Percentiles rank a stretch among this genome's conserved stretches.
Conservation (phyloP, 92 coral and sea anemone species). For the Zoanthus sansibaricus region DNA sequence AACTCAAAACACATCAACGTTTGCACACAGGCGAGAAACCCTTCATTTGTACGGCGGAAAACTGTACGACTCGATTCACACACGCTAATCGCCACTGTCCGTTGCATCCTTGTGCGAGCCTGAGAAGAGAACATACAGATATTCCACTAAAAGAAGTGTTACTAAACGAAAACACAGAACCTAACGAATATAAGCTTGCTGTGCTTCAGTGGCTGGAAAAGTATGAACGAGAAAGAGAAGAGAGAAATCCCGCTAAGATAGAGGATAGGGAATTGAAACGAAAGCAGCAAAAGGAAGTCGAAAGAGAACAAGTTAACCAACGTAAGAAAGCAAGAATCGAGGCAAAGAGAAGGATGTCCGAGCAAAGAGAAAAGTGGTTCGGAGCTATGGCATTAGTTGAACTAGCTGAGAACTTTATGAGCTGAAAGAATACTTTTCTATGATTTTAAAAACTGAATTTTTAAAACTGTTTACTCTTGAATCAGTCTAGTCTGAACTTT, state of each 20-base stretch:
- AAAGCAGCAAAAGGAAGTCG: conserved; percentile 70
- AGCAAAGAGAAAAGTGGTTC: conserved; percentile 96
- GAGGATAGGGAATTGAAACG: conserved; percentile 80
- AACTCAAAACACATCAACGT: conserved; percentile 95
- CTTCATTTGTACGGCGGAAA: conserved; percentile 86
- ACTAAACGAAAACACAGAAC: conserved; percentile 93
- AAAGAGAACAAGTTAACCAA: conserved; percentile 78
- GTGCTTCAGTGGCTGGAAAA: conserved; percentile 91
- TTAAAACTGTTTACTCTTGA: conserved; percentile 12
- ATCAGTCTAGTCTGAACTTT: conserved; percentile 16
- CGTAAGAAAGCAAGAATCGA: conserved; percentile 89
- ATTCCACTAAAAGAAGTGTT: conserved; percentile 91
- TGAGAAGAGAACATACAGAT: conserved; percentile 80
- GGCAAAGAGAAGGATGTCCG: conserved; percentile 89
- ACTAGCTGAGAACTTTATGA: conserved; percentile 78
- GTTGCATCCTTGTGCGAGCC: conserved; percentile 89
- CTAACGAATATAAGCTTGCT: conserved; percentile 89
- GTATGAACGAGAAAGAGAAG: conserved; percentile 89
- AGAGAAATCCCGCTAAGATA: conserved; percentile 73
- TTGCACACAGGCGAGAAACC: conserved; percentile 98
- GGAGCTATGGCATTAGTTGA: conserved; percentile 99
- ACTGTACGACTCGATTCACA: conserved; percentile 91
- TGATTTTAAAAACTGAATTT: conserved; percentile 1
- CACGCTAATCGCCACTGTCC: conserved; percentile 99
- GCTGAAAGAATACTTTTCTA: not conserved